Conservation (phyloP, 2,797 vertebrate species). For the Podargus strigoides region DNA sequence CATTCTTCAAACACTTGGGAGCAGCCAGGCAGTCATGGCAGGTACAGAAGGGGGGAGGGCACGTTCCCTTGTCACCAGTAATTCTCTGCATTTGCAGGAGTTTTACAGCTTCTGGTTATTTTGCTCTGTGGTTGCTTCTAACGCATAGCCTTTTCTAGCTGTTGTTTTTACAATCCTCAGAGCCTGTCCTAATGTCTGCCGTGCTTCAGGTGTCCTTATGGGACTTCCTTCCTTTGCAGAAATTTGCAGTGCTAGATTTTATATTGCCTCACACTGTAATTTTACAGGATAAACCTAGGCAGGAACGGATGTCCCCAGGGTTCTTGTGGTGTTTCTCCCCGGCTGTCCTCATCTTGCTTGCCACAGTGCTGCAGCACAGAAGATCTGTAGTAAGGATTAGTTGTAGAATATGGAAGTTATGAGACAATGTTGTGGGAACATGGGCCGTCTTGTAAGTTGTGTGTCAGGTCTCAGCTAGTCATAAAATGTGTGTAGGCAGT, state of each 20-base stretch:
- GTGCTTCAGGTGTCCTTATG: not conserved
- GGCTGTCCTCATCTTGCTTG: not conserved
- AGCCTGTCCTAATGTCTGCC: not conserved
- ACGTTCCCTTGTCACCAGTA: not conserved
- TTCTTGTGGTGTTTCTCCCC: not conserved
- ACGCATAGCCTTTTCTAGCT: not conserved
- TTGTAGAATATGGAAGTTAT: not conserved
- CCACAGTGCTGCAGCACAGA: not conserved
- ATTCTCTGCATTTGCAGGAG: not conserved
- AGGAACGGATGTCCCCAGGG: not conserved
- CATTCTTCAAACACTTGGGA: slow-evolving; percentile 92
- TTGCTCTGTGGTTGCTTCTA: not conserved
- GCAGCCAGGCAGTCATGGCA: slow-evolving; percentile 95
- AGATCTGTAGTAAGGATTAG: not conserved
- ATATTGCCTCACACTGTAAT: not conserved
- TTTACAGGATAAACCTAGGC: not conserved
- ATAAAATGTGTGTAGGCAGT: not conserved
- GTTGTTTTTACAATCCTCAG: not conserved
- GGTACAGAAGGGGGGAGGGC: slow-evolving; percentile 73
- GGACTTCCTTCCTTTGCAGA: not conserved
- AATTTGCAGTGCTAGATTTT: not conserved
- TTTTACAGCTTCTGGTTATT: slow-evolving; percentile 11
- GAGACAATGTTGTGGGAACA: not conserved
- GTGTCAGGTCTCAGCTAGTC: not conserved
- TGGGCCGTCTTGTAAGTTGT: not conserved